Evolutionary conservation across 2,113 vertebrate genomes (phyloP), one percentile per base, ranked within the genome.

Genomic region (Callipepla squamata): DNA sequence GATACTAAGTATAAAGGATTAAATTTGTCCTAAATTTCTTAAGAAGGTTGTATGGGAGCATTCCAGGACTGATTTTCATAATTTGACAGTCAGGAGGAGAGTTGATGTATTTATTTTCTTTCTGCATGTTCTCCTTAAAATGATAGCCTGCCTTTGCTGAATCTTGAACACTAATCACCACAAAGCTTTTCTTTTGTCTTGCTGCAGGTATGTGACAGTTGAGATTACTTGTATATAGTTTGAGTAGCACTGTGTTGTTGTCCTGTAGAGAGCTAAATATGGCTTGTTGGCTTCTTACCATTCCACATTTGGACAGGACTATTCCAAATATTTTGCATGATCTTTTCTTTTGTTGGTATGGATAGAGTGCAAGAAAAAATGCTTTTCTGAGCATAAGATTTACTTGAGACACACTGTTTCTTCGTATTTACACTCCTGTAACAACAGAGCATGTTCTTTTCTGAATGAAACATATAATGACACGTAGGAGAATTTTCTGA

Each of bases 1-100:
- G 53, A 81, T 85, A 92, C 55, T 77, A 75, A 92, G 81, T 89
- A 92, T 85, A 86, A 93, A 94, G 90, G 80, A 96, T 96, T 96
- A 90, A 95, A 94, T 96, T 96, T 95, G 92, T 79, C 87, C 92
- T 95, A 91, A 53, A 66, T 93, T 95, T 92, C 66, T 88, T 84
- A 73, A 69, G 88, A 95, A 94, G 92, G 93, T 95, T 93, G 47
- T 75, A 45, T 93, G 85, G 85, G 91, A 92, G 36, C 90, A 92
- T 95, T 96, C 95, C 90, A 92, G 83, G 75, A 86, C 90, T 94
- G 89, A 94, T 96, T 94, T 95, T 96, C 94, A 93, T 95, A 97
- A 96, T 95, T 93, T 96, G 93, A 87, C 92, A 92, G 84, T 85
- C 88, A 89, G 73, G 79, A 94, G 86, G 68, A 88, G 86, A 87